A percentile compares a stretch with the other conserved stretches of the same genome.
Conservation (phyloP, 2,797 vertebrate species). For the Alfaro cultratus region DNA sequence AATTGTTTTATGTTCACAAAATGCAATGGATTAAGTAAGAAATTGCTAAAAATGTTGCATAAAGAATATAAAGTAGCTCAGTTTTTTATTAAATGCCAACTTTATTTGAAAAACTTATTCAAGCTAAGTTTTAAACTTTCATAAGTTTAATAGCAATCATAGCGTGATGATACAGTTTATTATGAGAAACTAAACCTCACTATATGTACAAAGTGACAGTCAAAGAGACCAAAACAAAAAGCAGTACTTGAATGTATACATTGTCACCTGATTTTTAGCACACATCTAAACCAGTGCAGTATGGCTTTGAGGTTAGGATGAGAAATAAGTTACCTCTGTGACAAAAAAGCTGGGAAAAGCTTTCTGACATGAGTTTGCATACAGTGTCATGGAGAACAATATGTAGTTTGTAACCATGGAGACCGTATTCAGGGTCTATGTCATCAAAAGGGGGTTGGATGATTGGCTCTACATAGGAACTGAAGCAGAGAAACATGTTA, state of each 20-base stretch:
- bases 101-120: neutral
- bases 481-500: constrained; percentile 39
- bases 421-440: constrained; percentile 85
- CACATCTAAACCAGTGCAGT: neutral
- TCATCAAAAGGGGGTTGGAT: constrained; percentile 80
- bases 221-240: neutral
- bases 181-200: neutral
- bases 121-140: neutral
- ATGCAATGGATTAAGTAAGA: neutral
- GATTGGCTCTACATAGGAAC: constrained; percentile 74
- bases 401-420: constrained; percentile 88
- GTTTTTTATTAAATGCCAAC: neutral
- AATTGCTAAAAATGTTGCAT: neutral
- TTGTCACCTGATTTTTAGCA: neutral
- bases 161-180: neutral
- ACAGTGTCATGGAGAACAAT: constrained; percentile 83
- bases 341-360: constrained; percentile 85
- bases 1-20: neutral
- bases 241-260: neutral
- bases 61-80: neutral
- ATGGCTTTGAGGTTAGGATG: constrained; percentile 8
- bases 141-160: neutral
- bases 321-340: constrained; percentile 81
- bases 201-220: neutral
- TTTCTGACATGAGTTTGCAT: constrained; percentile 80